Evolutionary conservation across 2,113 vertebrate species (phyloP), one percentile per base, ranked within the genome.

Genomic region (Silurus asotus): DNA sequence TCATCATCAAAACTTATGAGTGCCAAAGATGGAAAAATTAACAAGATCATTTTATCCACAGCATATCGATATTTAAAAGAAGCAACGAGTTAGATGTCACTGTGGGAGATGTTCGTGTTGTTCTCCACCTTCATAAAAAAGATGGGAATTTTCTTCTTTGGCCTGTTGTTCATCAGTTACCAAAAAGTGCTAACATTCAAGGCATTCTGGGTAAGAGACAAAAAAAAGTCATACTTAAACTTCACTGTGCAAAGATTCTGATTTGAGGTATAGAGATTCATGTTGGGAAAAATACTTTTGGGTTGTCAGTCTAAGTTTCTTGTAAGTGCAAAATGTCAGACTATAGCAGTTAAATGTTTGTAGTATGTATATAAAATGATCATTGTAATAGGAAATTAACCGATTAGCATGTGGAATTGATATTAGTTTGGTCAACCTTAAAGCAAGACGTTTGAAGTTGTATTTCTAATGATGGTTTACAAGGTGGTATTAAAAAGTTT

Each of bases 191-290:
- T 67, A 51, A 69, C 20, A 11, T 53, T 23, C 74, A 62, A 20
- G 93, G 93, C 49, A 78, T 94, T 84, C 87, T 93, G 83, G 92
- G 92, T 94, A 86, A 83, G 84, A 84, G 13, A 15, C 9, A 53
- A 53, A 53, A 19, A 19, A 70, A 48, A 48, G 69, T 72, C 37
- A 19, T 8, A 19, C 8, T 72, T 48, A 8, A 72, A 9, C 69
- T n/a, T 48, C 37, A 19, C 4, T 13, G 23, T 51, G 10, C 11
- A 74, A 74, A 23, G 28, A 70, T 17, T 75, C 15, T 20, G 8
- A 1, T 23, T 74, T 48, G 6, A 4, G 15, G 11, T 58, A 58
- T 11, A 48, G 8, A 1, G 17, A 72, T 48, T 9, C 0, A 45
- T 48, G 37, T 48, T 70, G 37, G 37, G 37, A 37, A 37, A 37